These are phyloP conservation scores for Allobates femoralis DNA, from an alignment of 2,797 vertebrate species.

Conservation along the genomic window DNA sequence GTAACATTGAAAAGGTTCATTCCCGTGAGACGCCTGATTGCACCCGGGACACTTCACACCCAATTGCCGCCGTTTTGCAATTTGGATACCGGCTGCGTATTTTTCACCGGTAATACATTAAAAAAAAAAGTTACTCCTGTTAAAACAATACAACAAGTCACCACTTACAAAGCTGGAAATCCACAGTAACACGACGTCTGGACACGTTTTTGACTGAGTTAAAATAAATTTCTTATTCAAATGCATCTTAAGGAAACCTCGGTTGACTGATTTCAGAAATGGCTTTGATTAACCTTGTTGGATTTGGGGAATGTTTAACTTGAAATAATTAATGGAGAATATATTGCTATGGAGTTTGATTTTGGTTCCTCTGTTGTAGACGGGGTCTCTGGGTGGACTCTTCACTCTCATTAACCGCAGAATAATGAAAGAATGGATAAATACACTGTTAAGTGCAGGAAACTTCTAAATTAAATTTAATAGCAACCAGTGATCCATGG, in stretches of 20 bases:
- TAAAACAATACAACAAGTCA: too few relatives aligned
- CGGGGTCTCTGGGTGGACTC: slow-evolving; percentile 10
- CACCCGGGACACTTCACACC: too few relatives aligned
- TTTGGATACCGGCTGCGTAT: too few relatives aligned
- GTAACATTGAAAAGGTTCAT: too few relatives aligned
- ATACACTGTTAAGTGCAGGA: not conserved
- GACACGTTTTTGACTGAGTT: too few relatives aligned
- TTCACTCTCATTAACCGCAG: slow-evolving; percentile 10
- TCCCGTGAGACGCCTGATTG: too few relatives aligned
- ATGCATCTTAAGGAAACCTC: not conserved
- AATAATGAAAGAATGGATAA: slow-evolving; percentile 10
- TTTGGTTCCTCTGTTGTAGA: not conserved
- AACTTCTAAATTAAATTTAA: slow-evolving; percentile 8
- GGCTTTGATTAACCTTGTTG: not conserved
- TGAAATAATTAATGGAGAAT: slow-evolving; percentile 19
- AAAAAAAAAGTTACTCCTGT: too few relatives aligned
- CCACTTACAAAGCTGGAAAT: too few relatives aligned
- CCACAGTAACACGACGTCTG: too few relatives aligned
- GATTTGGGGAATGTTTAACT: not conserved
- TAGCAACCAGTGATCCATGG: not conserved
- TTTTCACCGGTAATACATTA: too few relatives aligned
- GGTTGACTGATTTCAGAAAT: not conserved
- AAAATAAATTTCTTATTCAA: too few relatives aligned
- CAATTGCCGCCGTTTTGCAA: too few relatives aligned
- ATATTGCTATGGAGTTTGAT: not conserved